phyloP scores from a whole-genome alignment of 2,797 vertebrate genomes.

The Hypotaenidia philippensis region DNA sequence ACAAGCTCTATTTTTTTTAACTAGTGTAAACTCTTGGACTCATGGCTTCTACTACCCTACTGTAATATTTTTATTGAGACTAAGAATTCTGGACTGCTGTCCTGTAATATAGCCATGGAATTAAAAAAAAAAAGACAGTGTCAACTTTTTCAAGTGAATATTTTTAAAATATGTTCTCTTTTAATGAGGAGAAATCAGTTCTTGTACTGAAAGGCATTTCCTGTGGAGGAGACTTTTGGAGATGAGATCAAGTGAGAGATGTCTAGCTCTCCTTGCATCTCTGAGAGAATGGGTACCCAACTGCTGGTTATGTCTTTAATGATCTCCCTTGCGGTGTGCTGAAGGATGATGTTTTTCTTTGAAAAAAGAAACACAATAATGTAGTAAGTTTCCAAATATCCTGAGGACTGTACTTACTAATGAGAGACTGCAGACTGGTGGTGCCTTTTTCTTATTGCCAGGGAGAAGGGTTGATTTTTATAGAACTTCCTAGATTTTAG shows the following conservation, averaged over 20 bases:
- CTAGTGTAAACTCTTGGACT: not conserved
- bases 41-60: not conserved
- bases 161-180: not conserved
- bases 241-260: not conserved
- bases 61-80: not conserved
- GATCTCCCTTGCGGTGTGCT: not conserved
- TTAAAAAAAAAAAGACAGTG: not conserved
- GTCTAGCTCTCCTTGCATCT: not conserved
- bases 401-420: not conserved
- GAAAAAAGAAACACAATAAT: slow-evolving; percentile 5
- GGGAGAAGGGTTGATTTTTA: not conserved
- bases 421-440: not conserved
- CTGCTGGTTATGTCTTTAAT: not conserved
- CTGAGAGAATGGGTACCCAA: not conserved
- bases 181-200: not conserved
- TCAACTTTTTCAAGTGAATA: not conserved
- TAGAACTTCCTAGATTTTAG: not conserved
- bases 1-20: not conserved
- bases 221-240: not conserved
- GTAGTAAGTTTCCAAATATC: slow-evolving; percentile 13
- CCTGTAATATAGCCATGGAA: not conserved
- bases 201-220: not conserved
- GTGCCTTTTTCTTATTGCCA: not conserved
- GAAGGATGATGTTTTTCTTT: not conserved
- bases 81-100: not conserved